phyloP scores from a whole-genome alignment of 2,888 invertebrate species.

The Listrodromus nycthemerus region DNA sequence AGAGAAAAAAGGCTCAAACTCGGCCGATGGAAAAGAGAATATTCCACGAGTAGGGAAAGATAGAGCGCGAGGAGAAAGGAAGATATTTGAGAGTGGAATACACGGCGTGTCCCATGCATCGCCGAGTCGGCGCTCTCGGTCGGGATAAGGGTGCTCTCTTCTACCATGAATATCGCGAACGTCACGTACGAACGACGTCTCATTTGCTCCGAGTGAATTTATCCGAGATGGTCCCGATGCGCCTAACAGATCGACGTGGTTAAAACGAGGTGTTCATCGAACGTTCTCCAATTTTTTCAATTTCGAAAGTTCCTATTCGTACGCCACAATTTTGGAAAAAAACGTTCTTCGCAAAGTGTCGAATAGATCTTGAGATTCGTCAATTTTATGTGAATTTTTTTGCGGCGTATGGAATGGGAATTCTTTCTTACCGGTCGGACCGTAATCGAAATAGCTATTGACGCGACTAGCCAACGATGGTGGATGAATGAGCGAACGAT shows the following conservation, averaged over 20 bases:
- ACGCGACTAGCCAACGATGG: too few relatives aligned
- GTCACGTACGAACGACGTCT: conserved; percentile 72
- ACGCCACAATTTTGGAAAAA: too few relatives aligned
- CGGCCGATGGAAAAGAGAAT: conserved; percentile 40
- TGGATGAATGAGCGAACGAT: too few relatives aligned
- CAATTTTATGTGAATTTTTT: too few relatives aligned
- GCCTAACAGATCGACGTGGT: conserved; percentile 4
- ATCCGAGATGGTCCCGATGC: conserved; percentile 65
- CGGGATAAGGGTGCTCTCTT: conserved; percentile 62
- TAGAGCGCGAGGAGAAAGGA: not conserved
- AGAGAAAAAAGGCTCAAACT: conserved; percentile 28
- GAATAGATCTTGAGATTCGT: too few relatives aligned
- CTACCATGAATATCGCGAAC: conserved; percentile 69
- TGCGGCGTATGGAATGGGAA: too few relatives aligned
- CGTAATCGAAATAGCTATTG: too few relatives aligned
- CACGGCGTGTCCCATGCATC: conserved; percentile 62
- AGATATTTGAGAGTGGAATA: not conserved
- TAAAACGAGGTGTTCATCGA: not conserved
- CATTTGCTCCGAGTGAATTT: conserved; percentile 75
- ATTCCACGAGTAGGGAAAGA: conserved; percentile 20
- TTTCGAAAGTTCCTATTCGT: too few relatives aligned
- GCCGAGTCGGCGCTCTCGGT: conserved; percentile 68
- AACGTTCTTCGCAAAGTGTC: too few relatives aligned
- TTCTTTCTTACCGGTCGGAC: too few relatives aligned
- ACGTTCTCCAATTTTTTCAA: too few relatives aligned